Evolutionary conservation across 2,888 invertebrate species (phyloP).

Genomic region (Machimus atricapillus): DNA sequence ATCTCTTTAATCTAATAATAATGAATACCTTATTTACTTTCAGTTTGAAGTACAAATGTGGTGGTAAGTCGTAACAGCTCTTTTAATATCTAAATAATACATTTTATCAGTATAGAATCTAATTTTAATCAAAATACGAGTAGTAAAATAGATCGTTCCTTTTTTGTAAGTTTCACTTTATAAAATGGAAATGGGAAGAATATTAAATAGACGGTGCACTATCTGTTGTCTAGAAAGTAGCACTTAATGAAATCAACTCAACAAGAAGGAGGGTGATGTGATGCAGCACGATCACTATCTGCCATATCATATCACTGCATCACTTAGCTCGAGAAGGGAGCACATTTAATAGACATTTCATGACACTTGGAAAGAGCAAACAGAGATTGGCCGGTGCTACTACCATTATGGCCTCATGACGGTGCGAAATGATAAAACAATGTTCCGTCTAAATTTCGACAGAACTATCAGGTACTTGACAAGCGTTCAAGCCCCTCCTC

Average conservation of each 20-base stretch:
- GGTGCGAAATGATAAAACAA: slow-evolving; percentile 19
- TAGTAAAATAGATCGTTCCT: not conserved
- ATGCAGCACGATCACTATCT: not conserved
- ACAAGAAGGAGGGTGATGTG: not conserved
- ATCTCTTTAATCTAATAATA: too few species aligned
- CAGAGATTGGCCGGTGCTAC: slow-evolving; percentile 7
- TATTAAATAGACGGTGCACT: not conserved
- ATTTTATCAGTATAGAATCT: too few species aligned
- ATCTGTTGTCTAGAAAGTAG: not conserved
- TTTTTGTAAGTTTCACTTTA: not conserved
- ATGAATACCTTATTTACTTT: too few species aligned
- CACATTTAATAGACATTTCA: slow-evolving; percentile 2
- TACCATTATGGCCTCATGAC: not conserved
- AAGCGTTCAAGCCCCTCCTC: not conserved
- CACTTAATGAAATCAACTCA: not conserved
- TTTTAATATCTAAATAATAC: too few species aligned
- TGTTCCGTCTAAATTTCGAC: not conserved
- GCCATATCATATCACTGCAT: slow-evolving; percentile 5
- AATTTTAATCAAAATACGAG: too few species aligned
- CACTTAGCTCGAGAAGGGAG: not conserved
- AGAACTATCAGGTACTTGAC: slow-evolving; percentile 21
- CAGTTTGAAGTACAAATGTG: too few species aligned
- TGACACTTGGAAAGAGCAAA: slow-evolving; percentile 19
- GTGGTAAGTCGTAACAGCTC: too few species aligned
- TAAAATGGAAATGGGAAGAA: not conserved